phyloP scores from a whole-genome alignment of 2,797 vertebrate species.

The Amblyraja radiata region DNA sequence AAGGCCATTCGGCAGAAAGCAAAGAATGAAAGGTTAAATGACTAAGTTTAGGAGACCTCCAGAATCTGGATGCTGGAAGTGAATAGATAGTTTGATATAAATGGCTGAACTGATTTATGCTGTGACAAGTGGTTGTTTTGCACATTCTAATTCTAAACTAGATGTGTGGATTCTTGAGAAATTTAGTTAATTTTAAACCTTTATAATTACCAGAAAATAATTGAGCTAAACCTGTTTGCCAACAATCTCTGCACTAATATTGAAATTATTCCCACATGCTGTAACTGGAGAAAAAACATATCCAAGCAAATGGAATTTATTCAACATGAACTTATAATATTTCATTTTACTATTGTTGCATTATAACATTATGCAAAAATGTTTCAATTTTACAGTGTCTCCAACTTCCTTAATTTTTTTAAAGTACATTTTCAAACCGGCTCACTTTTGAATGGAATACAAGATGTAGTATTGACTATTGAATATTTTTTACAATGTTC shows the following conservation, averaged over 20 bases:
- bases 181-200: neutral
- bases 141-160: neutral
- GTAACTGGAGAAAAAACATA: neutral
- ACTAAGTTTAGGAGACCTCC: neutral
- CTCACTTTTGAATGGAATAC: neutral
- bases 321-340: neutral
- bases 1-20: neutral
- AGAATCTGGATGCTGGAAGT: neutral
- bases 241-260: neutral
- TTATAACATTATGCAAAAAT: neutral
- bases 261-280: conserved; percentile 13
- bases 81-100: neutral
- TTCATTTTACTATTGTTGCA: neutral
- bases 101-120: neutral
- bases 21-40: neutral
- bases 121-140: neutral
- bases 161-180: neutral
- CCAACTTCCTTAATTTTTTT: neutral
- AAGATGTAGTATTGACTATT: neutral
- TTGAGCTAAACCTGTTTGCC: neutral
- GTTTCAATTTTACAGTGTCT: neutral
- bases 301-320: neutral
- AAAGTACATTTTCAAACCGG: neutral
- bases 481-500: neutral
- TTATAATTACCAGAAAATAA: neutral